These are phyloP conservation scores for Rotaria sp. DNA, from an alignment of 2,888 invertebrate species.

Conservation along the genomic window DNA sequence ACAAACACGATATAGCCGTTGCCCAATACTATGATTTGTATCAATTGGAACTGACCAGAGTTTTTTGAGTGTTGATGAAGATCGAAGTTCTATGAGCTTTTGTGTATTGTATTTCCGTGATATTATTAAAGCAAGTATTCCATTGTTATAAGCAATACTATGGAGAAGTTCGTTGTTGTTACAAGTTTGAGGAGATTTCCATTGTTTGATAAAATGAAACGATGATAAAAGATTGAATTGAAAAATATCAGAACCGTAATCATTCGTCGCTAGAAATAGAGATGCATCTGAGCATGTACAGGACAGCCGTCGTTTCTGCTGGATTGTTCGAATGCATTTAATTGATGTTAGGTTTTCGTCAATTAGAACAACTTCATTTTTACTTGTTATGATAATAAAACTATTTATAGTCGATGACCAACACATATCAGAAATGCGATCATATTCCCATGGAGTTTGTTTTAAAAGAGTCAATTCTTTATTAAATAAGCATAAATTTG, in stretches of 20 bases:
- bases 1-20: not conserved
- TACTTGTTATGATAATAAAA: not conserved
- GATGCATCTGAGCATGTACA: not conserved
- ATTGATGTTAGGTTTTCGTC: not conserved
- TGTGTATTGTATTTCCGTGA: not conserved
- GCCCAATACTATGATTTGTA: accelerated
- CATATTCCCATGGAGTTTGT: not conserved
- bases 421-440: not conserved
- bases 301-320: not conserved
- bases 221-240: not conserved
- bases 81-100: not conserved
- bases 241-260: not conserved
- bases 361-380: not conserved
- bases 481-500: not conserved
- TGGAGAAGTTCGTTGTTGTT: too few relatives aligned
- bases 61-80: not conserved
- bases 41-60: not conserved
- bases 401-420: not conserved
- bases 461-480: not conserved
- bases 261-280: not conserved
- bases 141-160: too few relatives aligned
- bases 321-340: not conserved
- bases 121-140: not conserved
- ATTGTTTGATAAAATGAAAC: not conserved
- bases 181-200: too few relatives aligned